Evolutionary conservation across 2,113 vertebrate species (phyloP), one percentile per base, ranked within the genome.

Genomic region (Phalacrocorax pelagicus): DNA sequence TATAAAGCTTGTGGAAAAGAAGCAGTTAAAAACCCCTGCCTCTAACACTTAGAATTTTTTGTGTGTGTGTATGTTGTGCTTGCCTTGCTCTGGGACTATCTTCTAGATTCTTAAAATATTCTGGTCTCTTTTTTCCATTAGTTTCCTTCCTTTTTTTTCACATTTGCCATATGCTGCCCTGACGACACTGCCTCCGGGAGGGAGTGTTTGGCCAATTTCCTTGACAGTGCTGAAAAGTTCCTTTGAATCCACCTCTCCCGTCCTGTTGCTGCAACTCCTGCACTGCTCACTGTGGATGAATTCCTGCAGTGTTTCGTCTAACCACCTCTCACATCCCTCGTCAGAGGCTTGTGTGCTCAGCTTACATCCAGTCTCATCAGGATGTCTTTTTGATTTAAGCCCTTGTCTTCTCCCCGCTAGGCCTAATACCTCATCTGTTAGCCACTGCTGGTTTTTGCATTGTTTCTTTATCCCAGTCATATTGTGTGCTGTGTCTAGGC

Each of bases 351-450:
- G 85, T 98, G 89, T 95, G 92, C 94, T 97, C 61, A 71, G 78
- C 96, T 97, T 96, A 91, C 94, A 88, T 74, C 57, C 80, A 86
- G 87, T 72, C 97, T 97, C 97, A 93, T 95, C 96, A 95, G 95
- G 92, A 97, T 95, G 95, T 97, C 96, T 88, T 92, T 97, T 96
- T 98, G 97, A 97, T 97, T 98, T 97, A 97, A 96, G 93, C 92
- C 85, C 90, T 93, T 95, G 61, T 94, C 92, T 96, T 89, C 94
- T 95, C 83, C 94, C 96, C 1, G 27, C 91, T 81, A 85, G 94
- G 87, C 85, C 97, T 96, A 91, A 93, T 95, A 83, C 74, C 80
- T 95, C 95, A 92, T 97, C 95, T 97, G 96, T 96, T 73, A 96
- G 93, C 92, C 40, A 61, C 84, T 86, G 88, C 95, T 90, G 87